phyloP scores from a whole-genome alignment of 2,888 invertebrate genomes.

The Falcaria lacertinaria region DNA sequence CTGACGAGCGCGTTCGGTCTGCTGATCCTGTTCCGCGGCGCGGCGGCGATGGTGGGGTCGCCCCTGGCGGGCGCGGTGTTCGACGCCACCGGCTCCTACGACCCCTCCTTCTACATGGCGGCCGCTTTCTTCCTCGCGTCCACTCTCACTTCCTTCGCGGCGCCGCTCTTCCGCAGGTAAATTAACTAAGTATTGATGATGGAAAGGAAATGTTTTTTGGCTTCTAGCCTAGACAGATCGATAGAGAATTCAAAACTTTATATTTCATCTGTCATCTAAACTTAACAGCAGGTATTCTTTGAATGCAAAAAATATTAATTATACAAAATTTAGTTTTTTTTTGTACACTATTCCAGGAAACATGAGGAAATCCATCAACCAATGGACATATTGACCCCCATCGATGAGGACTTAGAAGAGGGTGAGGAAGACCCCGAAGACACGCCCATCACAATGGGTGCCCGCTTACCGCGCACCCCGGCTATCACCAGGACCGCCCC shows the following conservation, averaged over 20 bases:
- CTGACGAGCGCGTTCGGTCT: conserved; percentile 98
- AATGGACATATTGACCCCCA: conserved; percentile 87
- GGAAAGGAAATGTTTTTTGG: too few species aligned
- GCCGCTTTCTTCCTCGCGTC: conserved; percentile 92
- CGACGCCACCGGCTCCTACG: conserved; percentile 91
- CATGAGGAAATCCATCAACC: conserved; percentile 82
- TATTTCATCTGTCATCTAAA: too few species aligned
- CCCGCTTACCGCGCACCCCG: conserved; percentile 72
- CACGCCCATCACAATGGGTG: conserved; percentile 84
- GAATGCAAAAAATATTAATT: too few species aligned
- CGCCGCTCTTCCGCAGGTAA: conserved; percentile 82
- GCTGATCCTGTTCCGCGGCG: conserved; percentile 96
- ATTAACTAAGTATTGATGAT: too few species aligned
- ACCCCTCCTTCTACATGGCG: conserved; percentile 95
- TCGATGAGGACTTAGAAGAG: conserved; percentile 87
- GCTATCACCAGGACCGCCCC: conserved; percentile 89
- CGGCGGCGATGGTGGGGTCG: conserved; percentile 93
- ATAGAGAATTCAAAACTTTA: conserved; percentile 1
- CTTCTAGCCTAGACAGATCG: too few species aligned
- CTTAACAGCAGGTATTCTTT: too few species aligned
- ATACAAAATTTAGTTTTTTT: conserved; percentile 7
- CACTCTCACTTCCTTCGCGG: conserved; percentile 90
- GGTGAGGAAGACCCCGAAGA: conserved; percentile 85
- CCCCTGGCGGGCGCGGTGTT: conserved; percentile 93
- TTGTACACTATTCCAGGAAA: conserved; percentile 52